A percentile compares a stretch with the other conserved stretches of the same genome.
Conservation (phyloP, 2,113 vertebrate species). For the Callocephalon fimbriatum region DNA sequence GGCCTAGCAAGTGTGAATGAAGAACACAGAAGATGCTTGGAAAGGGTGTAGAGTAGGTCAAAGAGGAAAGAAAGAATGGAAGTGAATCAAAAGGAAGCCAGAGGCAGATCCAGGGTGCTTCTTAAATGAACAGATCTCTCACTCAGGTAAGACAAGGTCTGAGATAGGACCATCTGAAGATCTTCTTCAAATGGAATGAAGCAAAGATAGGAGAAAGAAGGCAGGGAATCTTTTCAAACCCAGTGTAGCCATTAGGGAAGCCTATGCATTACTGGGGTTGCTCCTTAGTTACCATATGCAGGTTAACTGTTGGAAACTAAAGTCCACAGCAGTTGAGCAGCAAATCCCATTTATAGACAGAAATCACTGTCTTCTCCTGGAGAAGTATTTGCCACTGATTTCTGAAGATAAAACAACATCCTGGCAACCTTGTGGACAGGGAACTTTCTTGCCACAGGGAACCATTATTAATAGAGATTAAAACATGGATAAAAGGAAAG, state of each 20-base stretch:
- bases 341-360: neutral
- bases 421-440: neutral
- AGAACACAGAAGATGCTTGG: neutral
- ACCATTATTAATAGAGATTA: neutral
- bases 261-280: neutral
- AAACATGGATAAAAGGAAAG: neutral
- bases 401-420: neutral
- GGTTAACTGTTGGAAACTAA: rapidly evolving
- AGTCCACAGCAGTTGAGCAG: neutral
- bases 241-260: neutral
- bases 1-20: neutral
- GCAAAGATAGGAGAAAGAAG: neutral
- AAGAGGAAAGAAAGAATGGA: neutral
- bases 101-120: neutral
- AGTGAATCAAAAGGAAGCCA: neutral
- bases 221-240: neutral
- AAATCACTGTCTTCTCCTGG: neutral
- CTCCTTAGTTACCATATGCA: neutral
- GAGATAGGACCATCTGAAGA: neutral
- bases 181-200: neutral
- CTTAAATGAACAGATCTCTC: neutral
- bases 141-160: neutral
- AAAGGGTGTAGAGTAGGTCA: neutral
- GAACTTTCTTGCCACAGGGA: neutral
- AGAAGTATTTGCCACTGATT: neutral